Percentiles rank a stretch among this genome's conserved stretches.
Conservation (phyloP, 1,140 invertebrate genomes). For the Brachionus calyciflorus region DNA sequence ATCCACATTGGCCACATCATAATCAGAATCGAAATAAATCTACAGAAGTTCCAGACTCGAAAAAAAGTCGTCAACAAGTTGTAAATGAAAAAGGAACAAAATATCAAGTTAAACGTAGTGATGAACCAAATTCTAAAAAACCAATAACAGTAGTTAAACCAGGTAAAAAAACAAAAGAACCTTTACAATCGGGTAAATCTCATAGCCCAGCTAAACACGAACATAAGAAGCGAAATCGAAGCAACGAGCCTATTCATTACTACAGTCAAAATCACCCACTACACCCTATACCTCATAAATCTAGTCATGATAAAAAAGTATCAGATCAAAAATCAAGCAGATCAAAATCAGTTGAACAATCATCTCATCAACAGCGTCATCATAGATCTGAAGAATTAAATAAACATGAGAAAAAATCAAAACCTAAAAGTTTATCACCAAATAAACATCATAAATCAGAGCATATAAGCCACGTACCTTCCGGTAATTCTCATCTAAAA, state of each 20-base stretch:
- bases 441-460: conserved; percentile 23
- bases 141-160: background rate
- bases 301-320: conserved; percentile 20
- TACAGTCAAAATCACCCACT: conserved; percentile 40
- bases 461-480: background rate
- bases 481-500: background rate
- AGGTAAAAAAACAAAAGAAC: conserved; percentile 4
- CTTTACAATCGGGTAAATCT: background rate
- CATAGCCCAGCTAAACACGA: background rate
- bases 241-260: conserved; percentile 37
- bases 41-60: background rate
- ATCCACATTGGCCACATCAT: conserved; percentile 24
- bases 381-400: background rate
- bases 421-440: background rate
- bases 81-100: conserved; percentile 20
- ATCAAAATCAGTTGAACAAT: background rate
- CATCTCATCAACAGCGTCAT: background rate
- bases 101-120: background rate
- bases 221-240: conserved; percentile 3
- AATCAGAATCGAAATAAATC: conserved; percentile 12
- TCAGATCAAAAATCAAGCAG: background rate
- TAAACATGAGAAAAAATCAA: conserved; percentile 3
- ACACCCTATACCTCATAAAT: conserved; percentile 26
- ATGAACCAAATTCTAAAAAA: background rate
- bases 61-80: conserved; percentile 19